phyloP scores from a whole-genome alignment of 1,140 invertebrate species.

The Sinella curviseta region DNA sequence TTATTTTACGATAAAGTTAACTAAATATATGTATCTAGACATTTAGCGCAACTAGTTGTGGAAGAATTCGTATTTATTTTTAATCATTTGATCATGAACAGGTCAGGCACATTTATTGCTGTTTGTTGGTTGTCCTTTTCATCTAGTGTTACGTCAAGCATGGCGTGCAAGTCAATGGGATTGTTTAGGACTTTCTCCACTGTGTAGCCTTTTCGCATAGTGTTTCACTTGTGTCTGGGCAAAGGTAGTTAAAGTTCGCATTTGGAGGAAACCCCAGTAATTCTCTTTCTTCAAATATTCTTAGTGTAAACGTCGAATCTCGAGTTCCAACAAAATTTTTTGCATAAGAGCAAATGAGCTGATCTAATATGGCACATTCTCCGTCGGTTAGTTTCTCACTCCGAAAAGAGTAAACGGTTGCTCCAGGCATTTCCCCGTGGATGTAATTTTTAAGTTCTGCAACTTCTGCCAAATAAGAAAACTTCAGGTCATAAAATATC shows the following conservation, averaged over 20 bases:
- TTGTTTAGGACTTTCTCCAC: conserved; percentile 12
- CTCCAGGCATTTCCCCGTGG: conserved; percentile 2
- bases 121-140: too few relatives aligned
- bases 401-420: neutral
- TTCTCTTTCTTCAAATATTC: conserved; percentile 96
- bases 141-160: neutral
- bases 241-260: conserved; percentile 88
- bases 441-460: neutral
- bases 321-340: conserved; percentile 86
- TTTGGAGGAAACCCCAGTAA: conserved; percentile 79
- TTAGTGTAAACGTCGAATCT: conserved; percentile 92
- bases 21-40: too few relatives aligned
- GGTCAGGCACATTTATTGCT: too few relatives aligned
- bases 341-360: conserved; percentile 89
- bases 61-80: too few relatives aligned
- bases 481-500: neutral
- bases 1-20: too few relatives aligned
- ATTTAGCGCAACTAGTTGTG: too few relatives aligned
- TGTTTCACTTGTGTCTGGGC: conserved; percentile 53
- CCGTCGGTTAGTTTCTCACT: conserved; percentile 66
- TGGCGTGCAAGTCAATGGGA: neutral
- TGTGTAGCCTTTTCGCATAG: conserved; percentile 32
- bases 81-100: too few relatives aligned
- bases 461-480: neutral
- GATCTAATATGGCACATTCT: conserved; percentile 90